Evolutionary conservation across 1,140 invertebrate species (phyloP).

Genomic region (Platorchestia sp.): DNA sequence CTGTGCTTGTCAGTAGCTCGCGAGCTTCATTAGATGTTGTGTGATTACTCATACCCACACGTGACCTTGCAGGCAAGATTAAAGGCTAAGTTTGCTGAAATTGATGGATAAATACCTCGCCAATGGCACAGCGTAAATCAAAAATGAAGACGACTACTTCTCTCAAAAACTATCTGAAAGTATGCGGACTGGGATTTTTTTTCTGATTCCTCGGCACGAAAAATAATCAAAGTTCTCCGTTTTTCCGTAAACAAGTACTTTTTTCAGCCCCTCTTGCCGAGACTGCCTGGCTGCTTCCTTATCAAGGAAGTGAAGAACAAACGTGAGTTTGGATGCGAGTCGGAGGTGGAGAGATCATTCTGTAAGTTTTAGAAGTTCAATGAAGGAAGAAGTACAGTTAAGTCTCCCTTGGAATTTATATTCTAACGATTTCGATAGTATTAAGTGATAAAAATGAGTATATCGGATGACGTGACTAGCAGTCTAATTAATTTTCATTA

Average conservation of each 20-base stretch:
- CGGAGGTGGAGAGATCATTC: neutral
- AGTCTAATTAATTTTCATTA: too few relatives aligned
- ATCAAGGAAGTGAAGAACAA: neutral
- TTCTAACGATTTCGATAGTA: neutral
- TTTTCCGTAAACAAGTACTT: neutral
- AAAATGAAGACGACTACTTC: neutral
- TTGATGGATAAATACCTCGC: neutral
- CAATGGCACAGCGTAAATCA: neutral
- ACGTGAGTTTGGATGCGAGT: neutral
- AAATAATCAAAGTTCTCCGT: neutral
- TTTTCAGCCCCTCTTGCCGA: too few relatives aligned
- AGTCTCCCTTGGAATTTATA: neutral
- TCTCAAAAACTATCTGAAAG: neutral
- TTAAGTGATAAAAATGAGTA: neutral
- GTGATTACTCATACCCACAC: constrained; percentile 19
- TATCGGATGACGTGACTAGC: too few relatives aligned
- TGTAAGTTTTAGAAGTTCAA: neutral
- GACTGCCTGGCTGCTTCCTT: neutral
- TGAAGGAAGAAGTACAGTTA: neutral
- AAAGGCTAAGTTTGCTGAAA: neutral
- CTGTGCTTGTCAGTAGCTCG: constrained; percentile 50
- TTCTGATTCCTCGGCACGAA: neutral
- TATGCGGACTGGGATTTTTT: neutral
- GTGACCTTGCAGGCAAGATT: constrained; percentile 32
- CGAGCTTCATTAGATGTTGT: constrained; percentile 21